Conservation (phyloP, 2,113 vertebrate genomes). For the Crotalus helleri region DNA sequence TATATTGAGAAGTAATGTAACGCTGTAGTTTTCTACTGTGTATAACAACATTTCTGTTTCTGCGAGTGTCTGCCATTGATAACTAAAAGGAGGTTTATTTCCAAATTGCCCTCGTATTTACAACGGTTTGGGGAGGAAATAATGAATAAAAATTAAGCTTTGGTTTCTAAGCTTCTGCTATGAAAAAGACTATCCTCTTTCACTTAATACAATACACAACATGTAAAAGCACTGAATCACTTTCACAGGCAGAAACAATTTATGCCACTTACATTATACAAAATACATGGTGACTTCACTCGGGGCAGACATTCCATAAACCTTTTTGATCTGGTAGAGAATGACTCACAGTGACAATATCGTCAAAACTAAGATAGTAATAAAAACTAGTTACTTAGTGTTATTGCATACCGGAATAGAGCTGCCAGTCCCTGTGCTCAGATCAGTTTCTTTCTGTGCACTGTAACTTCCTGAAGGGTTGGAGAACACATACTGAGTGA, state of each 20-base stretch:
- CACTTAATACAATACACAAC: neutral
- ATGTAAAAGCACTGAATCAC: neutral
- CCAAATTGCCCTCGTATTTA: neutral
- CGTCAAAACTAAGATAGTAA: conserved; percentile 24
- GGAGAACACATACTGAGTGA: conserved; percentile 80
- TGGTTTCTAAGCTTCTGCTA: neutral
- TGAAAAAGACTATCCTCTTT: neutral
- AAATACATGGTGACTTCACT: conserved; percentile 17
- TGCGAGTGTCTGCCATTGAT: too few relatives aligned
- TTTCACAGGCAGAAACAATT: conserved; percentile 20
- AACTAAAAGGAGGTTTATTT: too few relatives aligned
- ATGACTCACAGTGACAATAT: conserved; percentile 32
- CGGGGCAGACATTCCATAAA: conserved; percentile 24
- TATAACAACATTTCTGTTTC: too few relatives aligned
- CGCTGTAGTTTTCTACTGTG: too few relatives aligned
- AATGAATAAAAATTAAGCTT: neutral
- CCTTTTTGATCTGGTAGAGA: conserved; percentile 30
- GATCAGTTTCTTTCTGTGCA: conserved; percentile 81
- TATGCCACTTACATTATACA: conserved; percentile 31
- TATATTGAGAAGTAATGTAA: too few relatives aligned
- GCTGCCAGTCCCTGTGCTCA: conserved; percentile 71
- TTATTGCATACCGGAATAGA: conserved; percentile 81
- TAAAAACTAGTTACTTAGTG: conserved; percentile 31
- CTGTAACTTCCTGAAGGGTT: conserved; percentile 73
- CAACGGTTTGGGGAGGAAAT: neutral